A percentile compares a stretch with the other conserved stretches of the same genome.
Conservation (phyloP, 2,113 vertebrate species). For the Myiagra hebetior region DNA sequence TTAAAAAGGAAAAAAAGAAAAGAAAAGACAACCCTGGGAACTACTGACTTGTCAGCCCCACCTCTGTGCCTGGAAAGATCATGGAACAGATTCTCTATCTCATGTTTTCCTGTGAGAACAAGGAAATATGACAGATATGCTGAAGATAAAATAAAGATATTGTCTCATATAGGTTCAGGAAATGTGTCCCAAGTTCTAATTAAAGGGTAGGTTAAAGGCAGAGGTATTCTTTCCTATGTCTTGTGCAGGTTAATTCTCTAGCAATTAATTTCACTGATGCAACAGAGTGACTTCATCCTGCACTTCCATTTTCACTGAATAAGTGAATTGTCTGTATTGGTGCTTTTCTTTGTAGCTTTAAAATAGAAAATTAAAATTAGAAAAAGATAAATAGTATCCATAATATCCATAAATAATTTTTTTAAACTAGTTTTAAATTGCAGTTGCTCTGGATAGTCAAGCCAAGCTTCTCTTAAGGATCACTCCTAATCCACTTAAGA, state of each 20-base stretch:
- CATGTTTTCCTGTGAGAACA: neutral
- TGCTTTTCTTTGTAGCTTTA: neutral
- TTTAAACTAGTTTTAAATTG: neutral
- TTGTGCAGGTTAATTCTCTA: neutral
- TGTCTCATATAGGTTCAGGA: neutral
- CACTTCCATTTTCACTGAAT: neutral
- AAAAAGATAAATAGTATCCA: too few species aligned
- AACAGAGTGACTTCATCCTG: neutral
- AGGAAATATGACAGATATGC: neutral
- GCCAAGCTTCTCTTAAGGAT: neutral
- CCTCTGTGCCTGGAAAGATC: neutral
- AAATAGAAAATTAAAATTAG: neutral
- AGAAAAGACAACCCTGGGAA: neutral
- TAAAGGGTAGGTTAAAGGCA: neutral
- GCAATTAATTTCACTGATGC: neutral
- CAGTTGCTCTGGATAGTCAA: neutral
- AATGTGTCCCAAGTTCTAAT: neutral
- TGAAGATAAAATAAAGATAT: neutral
- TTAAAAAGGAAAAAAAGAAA: neutral
- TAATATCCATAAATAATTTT: neutral
- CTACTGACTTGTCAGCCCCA: too few species aligned
- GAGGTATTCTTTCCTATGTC: neutral
- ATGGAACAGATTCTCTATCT: neutral
- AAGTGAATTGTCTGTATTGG: neutral
- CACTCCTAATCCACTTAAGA: neutral